Percentiles rank a stretch among this genome's conserved stretches.
phyloP scores from a whole-genome alignment of 1,140 invertebrate species.

The Phocides pigmalion region DNA sequence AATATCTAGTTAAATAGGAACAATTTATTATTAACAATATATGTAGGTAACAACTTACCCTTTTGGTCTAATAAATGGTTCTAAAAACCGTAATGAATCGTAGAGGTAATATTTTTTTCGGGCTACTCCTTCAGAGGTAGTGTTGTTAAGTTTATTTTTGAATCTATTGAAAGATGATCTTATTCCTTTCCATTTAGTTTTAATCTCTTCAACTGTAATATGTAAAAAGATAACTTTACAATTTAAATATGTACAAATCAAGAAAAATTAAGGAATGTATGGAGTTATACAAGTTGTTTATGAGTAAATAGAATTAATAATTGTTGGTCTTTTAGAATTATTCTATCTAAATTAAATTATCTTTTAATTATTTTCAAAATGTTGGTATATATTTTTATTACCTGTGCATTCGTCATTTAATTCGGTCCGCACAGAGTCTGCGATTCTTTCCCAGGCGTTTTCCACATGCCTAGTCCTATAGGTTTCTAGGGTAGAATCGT shows the following conservation, averaged over 20 bases:
- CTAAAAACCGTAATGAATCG: slow-evolving; percentile 44
- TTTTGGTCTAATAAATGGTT: slow-evolving; percentile 41
- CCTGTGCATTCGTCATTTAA: slow-evolving; percentile 42
- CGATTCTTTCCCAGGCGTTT: slow-evolving; percentile 41
- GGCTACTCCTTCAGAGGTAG: background rate
- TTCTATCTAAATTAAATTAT: no score
- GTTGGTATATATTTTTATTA: slow-evolving; percentile 12
- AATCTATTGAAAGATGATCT: slow-evolving; percentile 49
- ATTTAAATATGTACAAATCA: no score
- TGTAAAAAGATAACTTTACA: slow-evolving; percentile 7
- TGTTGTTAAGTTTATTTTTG: slow-evolving; percentile 40
- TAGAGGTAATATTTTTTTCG: slow-evolving; percentile 49
- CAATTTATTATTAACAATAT: no score
- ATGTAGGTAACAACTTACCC: no score
- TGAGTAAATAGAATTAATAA: no score
- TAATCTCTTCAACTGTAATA: slow-evolving; percentile 48
- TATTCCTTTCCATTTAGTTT: slow-evolving; percentile 51
- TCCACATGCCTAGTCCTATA: slow-evolving; percentile 35
- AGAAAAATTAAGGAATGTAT: no score
- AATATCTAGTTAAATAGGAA: background rate
- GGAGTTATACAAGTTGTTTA: no score
- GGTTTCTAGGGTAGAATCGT: slow-evolving; percentile 35
- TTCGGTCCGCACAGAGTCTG: slow-evolving; percentile 38
- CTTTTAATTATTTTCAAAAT: no score
- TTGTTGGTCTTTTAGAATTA: no score